Conservation (phyloP, 2,113 vertebrate genomes). For the Helogale parvula region DNA sequence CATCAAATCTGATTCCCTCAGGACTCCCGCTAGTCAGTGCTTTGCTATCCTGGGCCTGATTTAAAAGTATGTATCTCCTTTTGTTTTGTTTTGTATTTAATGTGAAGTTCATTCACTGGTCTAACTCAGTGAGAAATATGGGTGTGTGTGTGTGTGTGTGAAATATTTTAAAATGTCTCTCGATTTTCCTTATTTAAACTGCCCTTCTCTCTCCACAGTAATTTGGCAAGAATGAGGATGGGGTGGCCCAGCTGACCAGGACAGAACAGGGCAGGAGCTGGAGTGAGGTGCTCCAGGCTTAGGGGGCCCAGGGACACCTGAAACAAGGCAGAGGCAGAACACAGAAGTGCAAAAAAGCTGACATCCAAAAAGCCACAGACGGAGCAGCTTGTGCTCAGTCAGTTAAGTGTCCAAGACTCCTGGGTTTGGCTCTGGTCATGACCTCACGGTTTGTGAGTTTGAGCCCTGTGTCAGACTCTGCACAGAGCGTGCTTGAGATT, state of each 20-base stretch:
- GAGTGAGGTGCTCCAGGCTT: background rate
- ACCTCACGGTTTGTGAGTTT: no score
- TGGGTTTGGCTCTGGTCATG: no score
- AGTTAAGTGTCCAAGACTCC: no score
- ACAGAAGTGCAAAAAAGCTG: background rate
- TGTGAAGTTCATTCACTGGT: background rate
- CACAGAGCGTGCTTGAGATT: no score
- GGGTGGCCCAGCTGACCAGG: background rate
- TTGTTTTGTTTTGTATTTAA: background rate
- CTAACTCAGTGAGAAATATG: background rate
- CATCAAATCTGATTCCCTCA: background rate
- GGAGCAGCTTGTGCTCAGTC: no score
- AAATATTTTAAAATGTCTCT: slow-evolving; percentile 21
- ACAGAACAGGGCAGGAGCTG: background rate
- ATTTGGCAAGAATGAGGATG: background rate
- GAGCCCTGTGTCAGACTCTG: no score
- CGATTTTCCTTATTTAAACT: background rate
- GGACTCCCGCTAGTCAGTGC: background rate
- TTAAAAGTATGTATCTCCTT: slow-evolving; percentile 2
- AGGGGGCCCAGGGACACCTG: background rate
- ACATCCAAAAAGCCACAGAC: background rate
- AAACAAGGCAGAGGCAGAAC: background rate
- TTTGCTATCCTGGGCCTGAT: slow-evolving; percentile 28
- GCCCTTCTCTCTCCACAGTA: background rate
- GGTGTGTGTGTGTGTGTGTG: background rate